Conservation (phyloP, 2,113 vertebrate species). For the Semnornis frantzii region DNA sequence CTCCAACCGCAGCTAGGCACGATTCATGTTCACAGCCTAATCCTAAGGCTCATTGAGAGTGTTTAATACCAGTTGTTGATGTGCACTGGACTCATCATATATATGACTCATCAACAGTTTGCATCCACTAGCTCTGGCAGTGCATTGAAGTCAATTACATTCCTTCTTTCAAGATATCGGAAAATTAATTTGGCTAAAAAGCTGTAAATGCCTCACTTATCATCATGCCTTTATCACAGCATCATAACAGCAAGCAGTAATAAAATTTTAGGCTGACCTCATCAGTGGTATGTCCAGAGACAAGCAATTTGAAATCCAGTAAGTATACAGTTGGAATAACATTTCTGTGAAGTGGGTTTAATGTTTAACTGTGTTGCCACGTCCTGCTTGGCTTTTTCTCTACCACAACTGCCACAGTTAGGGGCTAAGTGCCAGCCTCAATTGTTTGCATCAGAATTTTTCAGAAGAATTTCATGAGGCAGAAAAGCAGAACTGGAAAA, state of each 20-base stretch:
- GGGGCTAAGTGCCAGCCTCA: neutral
- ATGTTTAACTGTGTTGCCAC: neutral
- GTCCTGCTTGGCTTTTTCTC: accelerated
- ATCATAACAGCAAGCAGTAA: neutral
- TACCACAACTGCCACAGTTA: accelerated
- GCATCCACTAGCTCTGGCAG: accelerated
- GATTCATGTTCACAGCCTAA: neutral
- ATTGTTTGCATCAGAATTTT: neutral
- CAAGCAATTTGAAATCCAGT: neutral
- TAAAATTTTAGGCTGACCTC: neutral
- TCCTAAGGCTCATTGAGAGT: neutral
- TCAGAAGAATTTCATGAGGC: neutral
- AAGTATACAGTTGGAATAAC: neutral
- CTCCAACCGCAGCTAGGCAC: neutral
- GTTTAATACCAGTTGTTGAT: neutral
- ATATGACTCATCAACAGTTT: neutral
- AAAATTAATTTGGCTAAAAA: neutral
- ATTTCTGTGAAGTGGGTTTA: neutral
- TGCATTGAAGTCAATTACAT: neutral
- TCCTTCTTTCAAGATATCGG: neutral
- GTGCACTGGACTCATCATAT: neutral
- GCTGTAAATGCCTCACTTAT: neutral
- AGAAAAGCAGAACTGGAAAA: neutral
- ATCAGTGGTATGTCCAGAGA: neutral
- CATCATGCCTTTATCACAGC: neutral